Evolutionary conservation across 1,140 invertebrate genomes (phyloP).

Genomic region (Drosophila chauvacae): DNA sequence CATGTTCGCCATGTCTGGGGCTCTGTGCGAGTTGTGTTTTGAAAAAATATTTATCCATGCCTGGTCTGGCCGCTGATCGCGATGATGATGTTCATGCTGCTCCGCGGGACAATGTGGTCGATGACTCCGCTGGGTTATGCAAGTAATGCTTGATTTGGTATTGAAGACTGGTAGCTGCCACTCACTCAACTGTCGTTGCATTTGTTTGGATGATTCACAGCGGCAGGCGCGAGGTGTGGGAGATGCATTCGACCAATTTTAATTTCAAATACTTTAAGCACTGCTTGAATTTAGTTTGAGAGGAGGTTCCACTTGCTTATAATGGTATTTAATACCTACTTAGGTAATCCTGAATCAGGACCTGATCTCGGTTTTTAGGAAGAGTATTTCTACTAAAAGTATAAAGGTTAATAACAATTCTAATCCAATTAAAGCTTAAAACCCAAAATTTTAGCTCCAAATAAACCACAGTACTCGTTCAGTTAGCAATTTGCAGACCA

Average conservation of each 20-base stretch:
- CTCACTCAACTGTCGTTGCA: constrained; percentile 48
- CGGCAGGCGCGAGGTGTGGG: constrained; percentile 32
- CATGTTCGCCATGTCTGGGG: constrained; percentile 42
- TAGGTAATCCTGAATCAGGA: neutral
- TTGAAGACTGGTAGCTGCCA: constrained; percentile 80
- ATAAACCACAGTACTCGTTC: neutral
- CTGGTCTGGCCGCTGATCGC: constrained; percentile 35
- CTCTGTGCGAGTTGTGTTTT: constrained; percentile 52
- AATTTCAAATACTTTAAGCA: neutral
- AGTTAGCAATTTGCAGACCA: neutral
- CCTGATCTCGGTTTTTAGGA: neutral
- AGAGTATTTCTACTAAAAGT: neutral
- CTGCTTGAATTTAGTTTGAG: neutral
- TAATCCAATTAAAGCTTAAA: neutral
- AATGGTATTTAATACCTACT: too few species aligned
- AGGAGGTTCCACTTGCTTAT: neutral
- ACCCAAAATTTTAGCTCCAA: neutral
- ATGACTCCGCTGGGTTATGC: constrained; percentile 75
- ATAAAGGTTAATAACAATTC: neutral
- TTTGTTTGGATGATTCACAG: constrained; percentile 68
- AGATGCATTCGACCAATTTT: constrained; percentile 17
- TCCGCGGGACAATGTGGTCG: constrained; percentile 58
- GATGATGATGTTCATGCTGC: constrained; percentile 48
- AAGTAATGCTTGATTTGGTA: constrained; percentile 83
- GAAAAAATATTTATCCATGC: constrained; percentile 78